Evolutionary conservation across 2,797 vertebrate genomes (phyloP).

Genomic region (Lepus townsendii): DNA sequence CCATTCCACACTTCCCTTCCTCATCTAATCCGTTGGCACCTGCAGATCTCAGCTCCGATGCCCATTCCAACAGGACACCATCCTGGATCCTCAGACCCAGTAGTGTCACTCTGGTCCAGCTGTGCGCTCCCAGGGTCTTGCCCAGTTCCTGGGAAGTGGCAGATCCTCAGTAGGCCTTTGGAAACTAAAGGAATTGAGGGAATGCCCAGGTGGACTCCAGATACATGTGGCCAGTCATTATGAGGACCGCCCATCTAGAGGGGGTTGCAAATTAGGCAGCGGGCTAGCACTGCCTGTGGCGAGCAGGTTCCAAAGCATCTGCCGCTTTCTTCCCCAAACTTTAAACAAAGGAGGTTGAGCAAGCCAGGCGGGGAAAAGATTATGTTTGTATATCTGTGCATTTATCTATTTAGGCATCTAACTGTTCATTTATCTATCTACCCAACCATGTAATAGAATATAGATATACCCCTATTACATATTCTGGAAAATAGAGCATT

Average conservation of each 20-base stretch:
- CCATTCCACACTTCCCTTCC: neutral
- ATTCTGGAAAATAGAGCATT: neutral
- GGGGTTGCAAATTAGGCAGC: neutral
- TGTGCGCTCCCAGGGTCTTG: neutral
- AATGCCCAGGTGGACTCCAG: neutral
- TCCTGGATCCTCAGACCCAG: neutral
- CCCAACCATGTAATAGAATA: neutral
- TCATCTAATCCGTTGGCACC: neutral
- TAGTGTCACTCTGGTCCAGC: neutral
- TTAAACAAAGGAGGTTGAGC: slow-evolving; percentile 48
- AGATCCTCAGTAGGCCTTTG: neutral
- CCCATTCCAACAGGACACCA: neutral
- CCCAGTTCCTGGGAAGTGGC: neutral
- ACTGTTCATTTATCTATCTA: slow-evolving; percentile 13
- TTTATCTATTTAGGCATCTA: slow-evolving; percentile 30
- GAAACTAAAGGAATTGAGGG: neutral
- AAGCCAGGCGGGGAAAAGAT: neutral
- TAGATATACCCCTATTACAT: neutral
- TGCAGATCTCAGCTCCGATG: neutral
- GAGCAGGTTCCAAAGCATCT: neutral
- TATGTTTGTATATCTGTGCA: neutral
- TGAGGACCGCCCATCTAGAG: neutral
- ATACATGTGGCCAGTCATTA: neutral
- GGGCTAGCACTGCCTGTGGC: neutral
- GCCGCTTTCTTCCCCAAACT: neutral